A percentile compares a stretch with the other conserved stretches of the same genome.
phyloP scores from a whole-genome alignment of 2,113 vertebrate genomes.

The Nothobranchius kuhntae region DNA sequence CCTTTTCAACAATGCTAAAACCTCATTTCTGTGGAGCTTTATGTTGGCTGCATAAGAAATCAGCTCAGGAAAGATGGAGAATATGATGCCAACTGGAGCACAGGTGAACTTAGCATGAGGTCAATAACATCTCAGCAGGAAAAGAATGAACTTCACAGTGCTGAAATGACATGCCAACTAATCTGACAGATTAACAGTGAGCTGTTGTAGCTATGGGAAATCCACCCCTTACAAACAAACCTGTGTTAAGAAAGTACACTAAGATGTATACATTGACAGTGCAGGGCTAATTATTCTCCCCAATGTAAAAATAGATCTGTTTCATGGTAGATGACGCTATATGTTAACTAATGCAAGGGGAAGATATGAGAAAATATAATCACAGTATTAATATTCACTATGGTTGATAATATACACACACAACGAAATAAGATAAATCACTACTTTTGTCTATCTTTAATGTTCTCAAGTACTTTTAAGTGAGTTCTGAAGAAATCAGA shows the following conservation, averaged over 20 bases:
- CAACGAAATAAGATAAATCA: too few species aligned
- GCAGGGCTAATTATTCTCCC: too few species aligned
- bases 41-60: constrained; percentile 29
- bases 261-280: neutral
- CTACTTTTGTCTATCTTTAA: too few species aligned
- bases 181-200: neutral
- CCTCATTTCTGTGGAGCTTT: constrained; percentile 36
- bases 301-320: neutral
- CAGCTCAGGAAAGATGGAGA: constrained; percentile 34
- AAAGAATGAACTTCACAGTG: constrained; percentile 11
- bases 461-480: too few species aligned
- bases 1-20: constrained; percentile 27
- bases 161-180: constrained; percentile 38
- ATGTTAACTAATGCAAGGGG: neutral
- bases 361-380: too few species aligned
- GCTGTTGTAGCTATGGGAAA: constrained; percentile 38
- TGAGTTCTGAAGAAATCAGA: too few species aligned
- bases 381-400: too few species aligned
- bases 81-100: constrained; percentile 56
- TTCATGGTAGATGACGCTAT: neutral
- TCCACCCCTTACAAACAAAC: constrained; percentile 27
- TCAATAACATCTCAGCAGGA: constrained; percentile 34
- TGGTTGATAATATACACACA: too few species aligned
- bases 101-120: constrained; percentile 56
- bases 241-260: constrained; percentile 8